A percentile compares a stretch with the other conserved stretches of the same genome.
phyloP scores from a whole-genome alignment of 1,140 invertebrate species.

The Drosophila teissieri region DNA sequence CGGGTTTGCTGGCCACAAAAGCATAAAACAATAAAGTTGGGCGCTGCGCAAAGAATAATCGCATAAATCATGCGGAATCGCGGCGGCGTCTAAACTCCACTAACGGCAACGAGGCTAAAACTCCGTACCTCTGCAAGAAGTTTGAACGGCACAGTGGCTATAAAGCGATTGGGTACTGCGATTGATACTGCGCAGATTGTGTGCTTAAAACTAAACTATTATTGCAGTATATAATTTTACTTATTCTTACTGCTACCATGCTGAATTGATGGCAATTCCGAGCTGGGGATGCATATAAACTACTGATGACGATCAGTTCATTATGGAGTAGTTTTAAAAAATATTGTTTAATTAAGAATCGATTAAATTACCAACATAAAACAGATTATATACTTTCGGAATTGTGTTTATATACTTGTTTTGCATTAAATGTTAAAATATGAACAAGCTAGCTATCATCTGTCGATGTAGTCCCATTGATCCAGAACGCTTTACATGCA shows the following conservation, averaged over 20 bases:
- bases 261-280: not conserved
- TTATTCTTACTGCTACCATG: conserved; percentile 4
- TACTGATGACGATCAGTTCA: not conserved
- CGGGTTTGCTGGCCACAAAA: conserved; percentile 60
- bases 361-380: no score
- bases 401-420: no score
- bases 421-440: no score
- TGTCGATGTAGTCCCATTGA: not conserved
- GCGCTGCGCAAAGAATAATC: conserved; percentile 80
- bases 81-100: conserved; percentile 71
- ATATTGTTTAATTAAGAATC: no score
- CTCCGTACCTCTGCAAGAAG: conserved; percentile 16
- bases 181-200: conserved; percentile 3
- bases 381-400: no score
- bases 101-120: conserved; percentile 55
- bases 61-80: conserved; percentile 81
- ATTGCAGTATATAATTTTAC: no score
- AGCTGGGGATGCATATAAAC: not conserved
- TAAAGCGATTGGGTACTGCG: conserved; percentile 2
- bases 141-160: conserved; percentile 28
- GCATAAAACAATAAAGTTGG: conserved; percentile 81
- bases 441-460: no score
- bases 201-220: conserved; percentile 10
- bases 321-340: no score
- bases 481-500: not conserved